Evolutionary conservation across 2,888 invertebrate genomes (phyloP).

Genomic region (Synanthedon vespiformis): DNA sequence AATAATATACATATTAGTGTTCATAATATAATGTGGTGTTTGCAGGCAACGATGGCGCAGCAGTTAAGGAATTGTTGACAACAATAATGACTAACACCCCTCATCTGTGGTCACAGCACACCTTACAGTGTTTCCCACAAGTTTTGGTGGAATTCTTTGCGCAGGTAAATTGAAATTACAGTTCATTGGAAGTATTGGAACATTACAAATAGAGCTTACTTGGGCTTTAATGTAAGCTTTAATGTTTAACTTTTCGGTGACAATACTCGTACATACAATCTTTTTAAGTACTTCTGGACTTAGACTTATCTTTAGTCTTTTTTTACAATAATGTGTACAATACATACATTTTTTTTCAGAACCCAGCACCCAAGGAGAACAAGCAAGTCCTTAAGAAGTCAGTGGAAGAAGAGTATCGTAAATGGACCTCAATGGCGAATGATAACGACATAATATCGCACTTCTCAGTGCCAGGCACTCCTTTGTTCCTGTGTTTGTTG

Average conservation of each 20-base stretch:
- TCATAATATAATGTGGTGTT: background rate
- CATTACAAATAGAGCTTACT: no score
- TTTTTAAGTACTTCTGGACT: background rate
- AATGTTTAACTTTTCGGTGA: no score
- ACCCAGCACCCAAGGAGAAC: conserved; percentile 87
- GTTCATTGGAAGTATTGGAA: no score
- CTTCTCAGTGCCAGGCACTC: conserved; percentile 93
- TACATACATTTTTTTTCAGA: conserved; percentile 43
- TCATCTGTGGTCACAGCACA: conserved; percentile 95
- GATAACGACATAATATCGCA: conserved; percentile 97
- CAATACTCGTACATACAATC: no score
- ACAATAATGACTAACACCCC: conserved; percentile 95
- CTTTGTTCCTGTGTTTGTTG: conserved; percentile 90
- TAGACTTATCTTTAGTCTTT: background rate
- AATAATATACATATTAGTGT: no score
- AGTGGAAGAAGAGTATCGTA: conserved; percentile 95
- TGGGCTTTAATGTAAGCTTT: no score
- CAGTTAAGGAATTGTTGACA: conserved; percentile 90
- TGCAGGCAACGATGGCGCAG: conserved; percentile 73
- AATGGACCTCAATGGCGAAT: conserved; percentile 97
- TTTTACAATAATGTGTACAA: background rate
- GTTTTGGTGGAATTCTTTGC: conserved; percentile 91
- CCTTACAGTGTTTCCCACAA: conserved; percentile 90
- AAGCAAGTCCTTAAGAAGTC: conserved; percentile 92
- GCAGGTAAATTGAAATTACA: conserved; percentile 44